phyloP scores from a whole-genome alignment of 2,113 vertebrate genomes.

The Carassius gibelio region DNA sequence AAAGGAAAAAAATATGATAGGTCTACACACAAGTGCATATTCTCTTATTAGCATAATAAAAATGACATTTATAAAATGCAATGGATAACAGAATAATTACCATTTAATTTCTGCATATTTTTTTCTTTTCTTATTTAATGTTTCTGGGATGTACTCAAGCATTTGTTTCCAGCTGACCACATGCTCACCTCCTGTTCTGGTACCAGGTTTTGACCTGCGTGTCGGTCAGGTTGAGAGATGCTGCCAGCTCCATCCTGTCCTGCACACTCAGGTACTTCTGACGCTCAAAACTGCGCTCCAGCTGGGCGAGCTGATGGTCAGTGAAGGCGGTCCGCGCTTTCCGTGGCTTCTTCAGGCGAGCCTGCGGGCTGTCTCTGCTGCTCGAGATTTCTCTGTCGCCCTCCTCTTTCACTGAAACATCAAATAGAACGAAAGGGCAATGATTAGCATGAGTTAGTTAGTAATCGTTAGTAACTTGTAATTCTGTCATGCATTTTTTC shows the following conservation, averaged over 20 bases:
- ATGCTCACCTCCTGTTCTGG: slow-evolving; percentile 94
- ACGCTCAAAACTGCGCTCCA: slow-evolving; percentile 97
- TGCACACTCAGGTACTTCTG: slow-evolving; percentile 98
- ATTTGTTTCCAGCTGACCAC: slow-evolving; percentile 13
- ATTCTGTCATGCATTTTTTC: background rate
- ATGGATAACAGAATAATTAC: background rate
- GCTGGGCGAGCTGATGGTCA: slow-evolving; percentile 95
- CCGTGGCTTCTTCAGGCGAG: slow-evolving; percentile 94
- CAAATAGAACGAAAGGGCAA: background rate
- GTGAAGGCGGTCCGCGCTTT: slow-evolving; percentile 98
- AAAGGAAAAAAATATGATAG: background rate
- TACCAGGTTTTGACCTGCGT: slow-evolving; percentile 99
- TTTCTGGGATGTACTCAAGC: background rate
- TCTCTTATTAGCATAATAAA: background rate
- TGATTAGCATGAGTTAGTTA: slow-evolving; percentile 25
- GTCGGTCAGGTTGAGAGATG: slow-evolving; percentile 97
- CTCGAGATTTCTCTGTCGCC: slow-evolving; percentile 97
- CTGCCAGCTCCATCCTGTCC: slow-evolving; percentile 98
- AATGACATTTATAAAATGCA: background rate
- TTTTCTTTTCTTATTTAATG: background rate
- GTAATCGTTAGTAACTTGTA: background rate
- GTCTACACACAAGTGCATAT: background rate
- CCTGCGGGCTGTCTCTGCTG: slow-evolving; percentile 93
- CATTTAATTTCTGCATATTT: background rate
- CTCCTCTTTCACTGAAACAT: slow-evolving; percentile 90